Base-by-base conservation (phyloP, 2,888 invertebrate species). In the Sinhomidia bicolor region DNA sequence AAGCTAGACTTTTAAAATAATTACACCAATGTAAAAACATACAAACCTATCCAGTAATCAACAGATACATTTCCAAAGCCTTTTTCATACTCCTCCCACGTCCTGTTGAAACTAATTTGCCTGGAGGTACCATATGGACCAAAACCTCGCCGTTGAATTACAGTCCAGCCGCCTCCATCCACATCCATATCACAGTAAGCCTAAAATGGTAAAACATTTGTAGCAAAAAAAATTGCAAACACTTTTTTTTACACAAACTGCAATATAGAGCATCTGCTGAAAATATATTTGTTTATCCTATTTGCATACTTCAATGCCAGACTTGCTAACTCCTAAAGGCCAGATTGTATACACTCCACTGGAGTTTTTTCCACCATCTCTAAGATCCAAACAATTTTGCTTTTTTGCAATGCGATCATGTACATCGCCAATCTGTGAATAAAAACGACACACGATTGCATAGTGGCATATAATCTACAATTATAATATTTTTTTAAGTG, bases 161-260 rank as follows among this genome's bases (percentile, higher is more conserved):
- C 87, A 9, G 90, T 90, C 90, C 90, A 90, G 0, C 90, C 90
- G 20, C 90, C 90, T 23, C 90, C 90, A 51, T 90, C 90, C 0
- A 85, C 85, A 14, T 84, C 81, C 82, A 90, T 85, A 81, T 90
- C 90, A 51, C 90, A 90, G 44, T 17, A 80, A 23, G 83, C 89
- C 90, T 90, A 14, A 29, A 60, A 29, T 17, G 9, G 2, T 10
- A 10, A 26, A 62, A 29, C 14, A 4, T 14, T 51, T 51, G 51
- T n/a, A n/a, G n/a, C 14, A n/a, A n/a, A n/a, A n/a, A n/a, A n/a
- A n/a, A n/a, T n/a, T n/a, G n/a, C n/a, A n/a, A n/a, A n/a, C n/a
- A n/a, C n/a, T n/a, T n/a, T n/a, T n/a, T n/a, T n/a, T n/a, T n/a
- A n/a, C n/a, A n/a, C n/a, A n/a, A n/a, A n/a, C n/a, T n/a, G n/a